Evolutionary conservation across 2,113 vertebrate genomes (phyloP).

Genomic region (Melanocharis versteri): DNA sequence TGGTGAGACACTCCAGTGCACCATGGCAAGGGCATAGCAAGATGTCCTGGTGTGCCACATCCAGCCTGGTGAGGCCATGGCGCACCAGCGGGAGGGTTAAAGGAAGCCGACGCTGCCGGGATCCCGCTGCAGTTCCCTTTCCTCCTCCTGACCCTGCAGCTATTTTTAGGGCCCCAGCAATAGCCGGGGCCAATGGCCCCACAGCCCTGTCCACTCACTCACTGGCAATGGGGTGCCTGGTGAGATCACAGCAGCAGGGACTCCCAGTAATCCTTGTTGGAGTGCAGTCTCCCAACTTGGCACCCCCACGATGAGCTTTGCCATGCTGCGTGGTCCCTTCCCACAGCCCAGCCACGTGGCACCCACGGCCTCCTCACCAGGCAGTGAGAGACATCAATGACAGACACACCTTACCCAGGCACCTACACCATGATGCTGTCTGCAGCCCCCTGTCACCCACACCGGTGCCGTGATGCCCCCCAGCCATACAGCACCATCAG

Average conservation of each 20-base stretch:
- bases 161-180: slow-evolving; percentile 1
- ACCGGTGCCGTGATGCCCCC: not conserved
- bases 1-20: not conserved
- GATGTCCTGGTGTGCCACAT: not conserved
- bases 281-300: not conserved
- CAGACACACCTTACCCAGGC: not conserved
- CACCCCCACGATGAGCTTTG: rapidly evolving
- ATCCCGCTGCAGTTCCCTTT: slow-evolving; percentile 7
- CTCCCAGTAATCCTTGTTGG: rapidly evolving
- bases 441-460: not conserved
- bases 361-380: not conserved
- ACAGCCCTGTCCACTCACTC: not conserved
- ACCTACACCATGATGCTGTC: rapidly evolving
- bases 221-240: not conserved
- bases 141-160: not conserved
- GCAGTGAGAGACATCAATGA: not conserved
- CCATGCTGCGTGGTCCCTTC: rapidly evolving
- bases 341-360: not conserved
- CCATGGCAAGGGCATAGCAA: rapidly evolving
- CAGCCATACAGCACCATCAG: not conserved
- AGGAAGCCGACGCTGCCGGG: not conserved
- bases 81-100: not conserved
- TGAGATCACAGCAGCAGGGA: not conserved
- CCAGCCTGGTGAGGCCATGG: not conserved
- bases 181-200: not conserved